A percentile compares a stretch with the other conserved stretches of the same genome.
These are phyloP conservation scores for Madoqua kirkii DNA, from an alignment of 2,113 vertebrate genomes.

Conservation along the genomic window DNA sequence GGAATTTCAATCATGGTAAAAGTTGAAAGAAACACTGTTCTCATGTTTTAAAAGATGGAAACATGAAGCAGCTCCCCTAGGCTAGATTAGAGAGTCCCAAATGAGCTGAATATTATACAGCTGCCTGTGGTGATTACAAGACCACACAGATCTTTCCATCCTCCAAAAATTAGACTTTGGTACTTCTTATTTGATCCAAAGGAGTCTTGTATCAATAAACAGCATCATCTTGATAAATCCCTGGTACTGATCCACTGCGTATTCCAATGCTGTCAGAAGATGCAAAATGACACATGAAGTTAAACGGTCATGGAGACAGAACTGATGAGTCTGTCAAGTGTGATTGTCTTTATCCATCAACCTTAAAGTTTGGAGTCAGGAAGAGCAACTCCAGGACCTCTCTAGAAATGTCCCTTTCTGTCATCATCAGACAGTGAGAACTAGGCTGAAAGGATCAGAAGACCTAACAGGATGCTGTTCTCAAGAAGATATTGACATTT, in stretches of 20 bases:
- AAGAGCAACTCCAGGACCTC: background rate
- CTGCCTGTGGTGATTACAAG: background rate
- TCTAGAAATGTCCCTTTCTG: background rate
- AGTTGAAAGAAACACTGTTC: constrained; percentile 3
- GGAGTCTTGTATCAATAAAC: background rate
- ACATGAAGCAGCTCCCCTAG: background rate
- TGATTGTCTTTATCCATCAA: background rate
- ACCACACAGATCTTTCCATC: background rate
- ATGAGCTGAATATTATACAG: background rate
- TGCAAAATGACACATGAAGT: background rate
- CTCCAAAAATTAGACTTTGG: background rate
- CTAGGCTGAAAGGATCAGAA: background rate
- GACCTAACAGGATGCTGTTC: background rate
- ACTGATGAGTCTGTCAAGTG: background rate
- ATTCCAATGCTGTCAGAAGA: background rate
- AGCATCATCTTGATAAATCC: background rate
- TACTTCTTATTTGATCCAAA: background rate
- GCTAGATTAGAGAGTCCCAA: background rate
- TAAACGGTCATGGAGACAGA: background rate
- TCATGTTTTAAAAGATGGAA: constrained; percentile 22
- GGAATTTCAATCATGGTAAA: constrained; percentile 45
- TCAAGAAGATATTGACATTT: background rate
- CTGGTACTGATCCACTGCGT: background rate
- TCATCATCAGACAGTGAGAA: background rate
- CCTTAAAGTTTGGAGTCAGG: background rate